phyloP scores from a whole-genome alignment of 2,888 invertebrate species.

The Phasia obesa region DNA sequence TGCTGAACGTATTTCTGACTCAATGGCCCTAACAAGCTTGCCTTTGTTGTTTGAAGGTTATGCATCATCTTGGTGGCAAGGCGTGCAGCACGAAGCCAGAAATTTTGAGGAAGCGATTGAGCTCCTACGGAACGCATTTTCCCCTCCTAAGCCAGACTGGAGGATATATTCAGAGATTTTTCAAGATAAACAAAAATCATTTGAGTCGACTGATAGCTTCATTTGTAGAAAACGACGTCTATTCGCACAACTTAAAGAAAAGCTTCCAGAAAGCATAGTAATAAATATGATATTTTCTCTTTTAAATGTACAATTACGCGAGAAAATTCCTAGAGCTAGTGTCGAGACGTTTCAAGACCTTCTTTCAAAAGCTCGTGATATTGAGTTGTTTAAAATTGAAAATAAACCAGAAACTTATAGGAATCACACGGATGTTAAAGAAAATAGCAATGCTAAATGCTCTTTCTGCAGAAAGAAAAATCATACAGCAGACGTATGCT shows the following conservation, averaged over 20 bases:
- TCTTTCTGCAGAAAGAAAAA: constrained; percentile 11
- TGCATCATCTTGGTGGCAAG: constrained; percentile 19
- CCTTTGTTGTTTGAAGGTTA: too few relatives aligned
- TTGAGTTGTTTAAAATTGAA: background rate
- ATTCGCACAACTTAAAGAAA: constrained; percentile 7
- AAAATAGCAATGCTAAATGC: background rate
- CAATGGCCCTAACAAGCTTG: too few relatives aligned
- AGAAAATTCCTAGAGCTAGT: constrained; percentile 16
- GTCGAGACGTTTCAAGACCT: too few relatives aligned
- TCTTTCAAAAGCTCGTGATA: too few relatives aligned
- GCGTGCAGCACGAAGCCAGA: constrained; percentile 23
- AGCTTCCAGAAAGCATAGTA: background rate
- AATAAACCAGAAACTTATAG: background rate
- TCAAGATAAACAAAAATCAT: background rate
- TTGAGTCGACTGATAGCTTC: background rate
- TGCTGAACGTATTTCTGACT: too few relatives aligned
- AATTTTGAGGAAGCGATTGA: background rate
- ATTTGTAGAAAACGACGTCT: constrained; percentile 10
- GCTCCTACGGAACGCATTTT: background rate
- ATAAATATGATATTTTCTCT: constrained; percentile 29
- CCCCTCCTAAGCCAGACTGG: constrained; percentile 11
- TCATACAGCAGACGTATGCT: constrained; percentile 38
- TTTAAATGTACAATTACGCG: background rate
- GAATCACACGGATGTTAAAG: background rate
- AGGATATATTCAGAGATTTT: constrained; percentile 7